phyloP scores from a whole-genome alignment of 2,888 invertebrate genomes.

The Pyrocoelia pectoralis region DNA sequence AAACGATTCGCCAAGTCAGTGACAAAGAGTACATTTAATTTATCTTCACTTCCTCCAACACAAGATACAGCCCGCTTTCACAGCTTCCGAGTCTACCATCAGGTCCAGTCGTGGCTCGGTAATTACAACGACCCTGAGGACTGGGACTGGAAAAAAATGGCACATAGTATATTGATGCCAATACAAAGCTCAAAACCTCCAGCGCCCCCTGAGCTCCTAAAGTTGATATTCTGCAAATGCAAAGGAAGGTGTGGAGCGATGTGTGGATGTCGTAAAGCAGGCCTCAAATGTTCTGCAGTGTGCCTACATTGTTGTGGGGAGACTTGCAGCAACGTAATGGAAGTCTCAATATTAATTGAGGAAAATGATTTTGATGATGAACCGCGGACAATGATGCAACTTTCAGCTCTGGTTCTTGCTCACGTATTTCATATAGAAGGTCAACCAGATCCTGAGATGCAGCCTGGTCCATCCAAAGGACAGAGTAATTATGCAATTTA shows the following conservation, averaged over 20 bases:
- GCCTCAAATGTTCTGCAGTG: slow-evolving; percentile 4
- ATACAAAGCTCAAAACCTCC: slow-evolving; percentile 2
- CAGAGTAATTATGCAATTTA: neutral
- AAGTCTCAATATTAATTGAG: neutral
- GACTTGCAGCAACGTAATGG: slow-evolving; percentile 1
- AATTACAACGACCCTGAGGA: neutral
- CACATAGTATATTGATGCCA: neutral
- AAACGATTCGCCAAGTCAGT: no score
- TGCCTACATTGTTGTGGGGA: neutral
- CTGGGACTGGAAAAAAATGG: neutral
- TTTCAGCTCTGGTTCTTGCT: neutral
- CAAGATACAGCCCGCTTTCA: no score
- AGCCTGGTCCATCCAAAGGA: neutral
- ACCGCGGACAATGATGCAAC: neutral
- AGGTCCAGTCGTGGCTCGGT: slow-evolving; percentile 2
- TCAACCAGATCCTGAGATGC: neutral
- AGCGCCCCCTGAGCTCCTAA: neutral
- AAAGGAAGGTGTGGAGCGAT: neutral
- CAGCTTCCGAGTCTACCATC: slow-evolving; percentile 6
- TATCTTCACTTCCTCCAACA: no score
- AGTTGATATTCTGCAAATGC: neutral
- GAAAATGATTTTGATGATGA: slow-evolving; percentile 1
- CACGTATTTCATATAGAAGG: neutral
- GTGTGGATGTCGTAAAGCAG: neutral
- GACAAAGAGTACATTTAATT: no score